Base-by-base conservation (phyloP, 2,888 invertebrate species). In the Oegoconia quadripuncta region DNA sequence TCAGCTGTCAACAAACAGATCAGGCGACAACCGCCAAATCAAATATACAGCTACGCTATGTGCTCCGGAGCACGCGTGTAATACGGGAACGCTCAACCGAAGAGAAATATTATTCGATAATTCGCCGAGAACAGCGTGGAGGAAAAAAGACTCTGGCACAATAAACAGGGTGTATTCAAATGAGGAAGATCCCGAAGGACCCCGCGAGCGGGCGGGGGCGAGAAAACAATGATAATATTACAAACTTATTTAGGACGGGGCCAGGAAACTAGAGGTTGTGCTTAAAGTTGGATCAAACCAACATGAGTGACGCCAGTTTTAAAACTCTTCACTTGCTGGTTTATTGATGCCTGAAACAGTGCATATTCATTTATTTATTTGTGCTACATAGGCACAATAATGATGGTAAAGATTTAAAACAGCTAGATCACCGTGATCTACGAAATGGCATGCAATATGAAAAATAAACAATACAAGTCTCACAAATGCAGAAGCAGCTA, bases 141-240 rank as follows among this genome's bases (percentile, higher is more conserved):
- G 66, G 64, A 67, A 62, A 62, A 69, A 69, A 65, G 63, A 63
- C 52, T 60, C 48, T 41, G 66, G 66, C 66, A 74, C 78, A 81
- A 79, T 81, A 81, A 76, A 80, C 79, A 78, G 78, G 75, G 73
- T 57, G 72, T 82, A 83, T 83, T 83, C 83, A 83, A 83, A 83
- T 83, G 77, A 81, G 69, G 56, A 56, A 55, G 52, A 59, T 56
- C 66, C 63, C 65, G 53, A 42, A 49, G 63, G 74, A 56, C 41
- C 23, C 38, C 41, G 41, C 40, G 43, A 46, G 44, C 37, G 48
- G 31, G 41, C 55, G 65, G 56, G 55, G 54, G 66, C 64, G 66
- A 51, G 67, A 65, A 76, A 78, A 82, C 81, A 82, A 81, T 81
- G 78, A 82, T 82, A 76, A 83, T 80, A 79, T 82, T 77, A 79